These are phyloP conservation scores for Melanophora roralis DNA, from an alignment of 2,888 invertebrate genomes.

Conservation along the genomic window DNA sequence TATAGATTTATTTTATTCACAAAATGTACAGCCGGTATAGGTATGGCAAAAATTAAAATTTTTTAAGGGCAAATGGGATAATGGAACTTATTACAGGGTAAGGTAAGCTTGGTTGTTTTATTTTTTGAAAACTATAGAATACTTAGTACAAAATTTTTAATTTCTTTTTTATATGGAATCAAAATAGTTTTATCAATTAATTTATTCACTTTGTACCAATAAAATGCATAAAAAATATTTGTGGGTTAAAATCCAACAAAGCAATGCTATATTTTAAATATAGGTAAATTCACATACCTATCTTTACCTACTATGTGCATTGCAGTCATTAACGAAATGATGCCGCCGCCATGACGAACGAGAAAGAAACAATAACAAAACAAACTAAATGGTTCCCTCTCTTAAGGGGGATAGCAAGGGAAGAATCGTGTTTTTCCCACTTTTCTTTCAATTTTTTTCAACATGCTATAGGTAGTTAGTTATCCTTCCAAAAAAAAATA, in stretches of 20 bases:
- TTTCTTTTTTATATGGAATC: neutral
- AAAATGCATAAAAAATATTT: neutral
- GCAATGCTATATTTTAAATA: slow-evolving; percentile 16
- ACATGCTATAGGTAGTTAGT: no score
- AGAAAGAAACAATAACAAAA: neutral
- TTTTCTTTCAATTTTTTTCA: neutral
- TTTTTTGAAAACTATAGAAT: no score
- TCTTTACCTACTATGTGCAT: neutral
- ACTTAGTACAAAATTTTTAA: no score
- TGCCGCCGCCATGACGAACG: slow-evolving; percentile 31
- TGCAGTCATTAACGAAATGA: slow-evolving; percentile 28
- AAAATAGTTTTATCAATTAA: no score
- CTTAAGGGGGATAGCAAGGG: neutral
- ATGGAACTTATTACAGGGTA: neutral
- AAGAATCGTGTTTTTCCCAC: neutral
- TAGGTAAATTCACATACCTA: slow-evolving; percentile 7
- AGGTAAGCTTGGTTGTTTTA: no score
- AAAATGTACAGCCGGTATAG: slow-evolving; percentile 53
- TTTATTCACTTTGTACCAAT: neutral
- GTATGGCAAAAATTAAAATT: slow-evolving; percentile 5
- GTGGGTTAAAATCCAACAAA: neutral
- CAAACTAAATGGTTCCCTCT: slow-evolving; percentile 1
- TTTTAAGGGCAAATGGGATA: neutral
- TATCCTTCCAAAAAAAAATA: no score
- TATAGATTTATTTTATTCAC: slow-evolving; percentile 48